Base-by-base conservation (phyloP, 2,797 vertebrate species). In the Hypotaenidia philippensis region DNA sequence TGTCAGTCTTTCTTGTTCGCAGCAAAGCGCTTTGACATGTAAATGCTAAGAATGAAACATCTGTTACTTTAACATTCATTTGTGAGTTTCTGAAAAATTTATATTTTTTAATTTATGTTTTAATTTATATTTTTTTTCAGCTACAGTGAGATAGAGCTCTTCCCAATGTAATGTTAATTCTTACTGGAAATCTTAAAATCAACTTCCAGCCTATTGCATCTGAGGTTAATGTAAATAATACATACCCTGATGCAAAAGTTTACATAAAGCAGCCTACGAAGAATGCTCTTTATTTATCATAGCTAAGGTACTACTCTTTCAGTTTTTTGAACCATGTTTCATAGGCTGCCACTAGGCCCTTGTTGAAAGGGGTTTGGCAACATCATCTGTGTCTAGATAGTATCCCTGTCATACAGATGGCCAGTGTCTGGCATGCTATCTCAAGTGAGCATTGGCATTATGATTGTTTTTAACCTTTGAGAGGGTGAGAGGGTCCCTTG, bases 311-410 rank as follows among this genome's bases (percentile, higher is more conserved):
- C 53, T 86, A 5, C 34, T 63, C 19, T 38, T 90, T 8, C 17
- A 8, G 9, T 26, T 83, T 83, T 80, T 96, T 84, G 18, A 86
- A 47, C n/a, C 5, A 0, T 55, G 41, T n/a, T 56, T 94, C 47
- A 32, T 60, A 60, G 64, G 13, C 72, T 85, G 86, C 65, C 75
- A n/a, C 63, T 87, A 45, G 29, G 57, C 3, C 34, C 50, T 80
- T 95, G 77, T 83, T 91, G 93, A 96, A 93, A 78, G 79, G 44
- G 82, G 89, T 94, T 93, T 96, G 82, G 57, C 92, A 92, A 9
- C 40, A 71, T 6, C 36, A 84, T 79, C 61, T 32, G 45, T 75
- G 49, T 84, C 60, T 75, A 50, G 45, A 77, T 60, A 78, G 32
- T 78, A 52, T 50, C 66, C 44, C 40, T 60, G 69, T 88, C 61